Evolutionary conservation across 2,888 invertebrate species (phyloP).

Genomic region (Drosophila histrio): DNA sequence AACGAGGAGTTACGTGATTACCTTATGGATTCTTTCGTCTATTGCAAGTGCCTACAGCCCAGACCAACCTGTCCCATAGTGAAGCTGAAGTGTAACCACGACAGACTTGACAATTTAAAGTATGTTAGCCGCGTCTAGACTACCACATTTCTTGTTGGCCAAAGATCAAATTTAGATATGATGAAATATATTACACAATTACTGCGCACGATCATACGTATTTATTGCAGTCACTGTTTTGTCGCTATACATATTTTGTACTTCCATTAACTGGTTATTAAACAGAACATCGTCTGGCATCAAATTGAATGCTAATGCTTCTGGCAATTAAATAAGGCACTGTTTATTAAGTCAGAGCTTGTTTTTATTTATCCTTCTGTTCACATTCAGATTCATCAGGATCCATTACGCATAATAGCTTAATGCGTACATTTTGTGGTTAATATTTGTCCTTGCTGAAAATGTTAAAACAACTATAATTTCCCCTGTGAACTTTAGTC

Average conservation of each 20-base stretch:
- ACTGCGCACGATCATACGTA: not conserved
- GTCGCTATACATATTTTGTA: not conserved
- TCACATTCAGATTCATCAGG: slow-evolving; percentile 10
- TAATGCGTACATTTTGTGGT: not conserved
- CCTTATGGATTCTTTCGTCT: slow-evolving; percentile 59
- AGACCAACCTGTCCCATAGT: slow-evolving; percentile 54
- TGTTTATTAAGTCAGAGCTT: slow-evolving; percentile 6
- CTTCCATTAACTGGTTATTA: slow-evolving; percentile 31
- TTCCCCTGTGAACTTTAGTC: slow-evolving; percentile 30
- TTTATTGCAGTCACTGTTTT: not conserved
- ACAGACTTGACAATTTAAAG: slow-evolving; percentile 36
- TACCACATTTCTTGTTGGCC: not conserved
- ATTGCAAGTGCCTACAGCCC: slow-evolving; percentile 71
- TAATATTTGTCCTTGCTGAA: not conserved
- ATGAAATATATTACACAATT: not conserved
- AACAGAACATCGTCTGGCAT: slow-evolving; percentile 13
- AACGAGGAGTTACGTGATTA: slow-evolving; percentile 76
- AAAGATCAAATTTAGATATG: not conserved
- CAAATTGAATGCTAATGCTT: slow-evolving; percentile 6
- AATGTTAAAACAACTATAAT: not conserved
- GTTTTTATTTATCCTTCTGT: slow-evolving; percentile 1
- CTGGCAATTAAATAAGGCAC: slow-evolving; percentile 3
- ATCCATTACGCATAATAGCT: not conserved
- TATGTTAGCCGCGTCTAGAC: slow-evolving; percentile 48
- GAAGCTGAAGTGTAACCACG: slow-evolving; percentile 53